Evolutionary conservation across 2,888 invertebrate genomes (phyloP), one percentile per base, ranked within the genome.

Genomic region (Leptothorax acervorum): DNA sequence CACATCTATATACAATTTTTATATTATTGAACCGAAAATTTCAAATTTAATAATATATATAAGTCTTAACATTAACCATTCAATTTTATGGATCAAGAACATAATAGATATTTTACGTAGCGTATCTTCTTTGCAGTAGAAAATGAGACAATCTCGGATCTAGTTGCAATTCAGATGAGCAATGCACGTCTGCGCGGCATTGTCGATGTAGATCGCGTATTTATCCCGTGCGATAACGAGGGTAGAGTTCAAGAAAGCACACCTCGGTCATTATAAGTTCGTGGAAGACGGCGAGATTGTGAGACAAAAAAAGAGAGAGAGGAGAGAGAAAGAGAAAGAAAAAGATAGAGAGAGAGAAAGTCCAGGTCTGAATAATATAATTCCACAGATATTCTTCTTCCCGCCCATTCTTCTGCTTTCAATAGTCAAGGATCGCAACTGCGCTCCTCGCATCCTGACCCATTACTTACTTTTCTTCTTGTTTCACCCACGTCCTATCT

Each of bases 281-380:
- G 62, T 51, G 60, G 42, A 84, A 82, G 65, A 75, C 66, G 12
- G 42, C 62, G 57, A 62, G 79, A 79, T 70, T 48, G 70, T 48
- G 45, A 31, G 42, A 53, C 0, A 73, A 23, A 39, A 15, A 15
- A 4, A 57, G 15, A 23, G 18, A 3, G 42, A 35, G 55, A 6
- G 42, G 55, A 11, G 42, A 35, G 55, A n/a, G 23, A 18, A 6
- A 11, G 23, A 57, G 31, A 18, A 15, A 57, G 42, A 53, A 28
- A 57, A 12, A 60, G 57, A 60, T 12, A 23, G 12, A 28, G 39
- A 12, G 12, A 35, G 66, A 57, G 28, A 53, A 23, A 51, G 23
- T 66, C 3, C 63, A 57, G 78, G 66, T 66, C 79, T 76, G 85
- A 88, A 88, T 88, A 88, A 87, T 88, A 87, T 88, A 87, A 88